Conservation (phyloP, 1,140 invertebrate genomes). For the Metaphire vulgaris region DNA sequence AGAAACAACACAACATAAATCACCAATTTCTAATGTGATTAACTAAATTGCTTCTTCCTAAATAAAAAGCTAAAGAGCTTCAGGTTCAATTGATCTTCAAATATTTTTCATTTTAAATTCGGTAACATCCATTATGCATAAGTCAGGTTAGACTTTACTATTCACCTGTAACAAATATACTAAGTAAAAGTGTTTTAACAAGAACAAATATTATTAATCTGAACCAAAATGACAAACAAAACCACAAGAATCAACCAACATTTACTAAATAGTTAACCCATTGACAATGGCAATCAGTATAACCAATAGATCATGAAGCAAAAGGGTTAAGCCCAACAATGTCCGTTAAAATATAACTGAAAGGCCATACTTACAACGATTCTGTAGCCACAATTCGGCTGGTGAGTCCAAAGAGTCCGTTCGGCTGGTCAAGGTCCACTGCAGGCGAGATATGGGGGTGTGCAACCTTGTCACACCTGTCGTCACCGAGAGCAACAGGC, state of each 20-base stretch:
- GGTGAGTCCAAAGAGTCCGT: slow-evolving; percentile 69
- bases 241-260: neutral
- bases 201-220: neutral
- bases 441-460: slow-evolving; percentile 64
- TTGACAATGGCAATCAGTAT: too few relatives aligned
- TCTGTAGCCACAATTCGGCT: slow-evolving; percentile 85
- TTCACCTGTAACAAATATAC: slow-evolving; percentile 21
- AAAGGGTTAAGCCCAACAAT: too few relatives aligned
- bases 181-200: slow-evolving; percentile 25
- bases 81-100: too few relatives aligned
- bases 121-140: too few relatives aligned
- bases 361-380: slow-evolving; percentile 69
- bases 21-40: slow-evolving; percentile 1
- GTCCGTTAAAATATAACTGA: too few relatives aligned
- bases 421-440: slow-evolving; percentile 65
- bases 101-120: too few relatives aligned
- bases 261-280: too few relatives aligned
- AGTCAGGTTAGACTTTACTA: too few relatives aligned
- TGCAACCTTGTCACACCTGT: slow-evolving; percentile 51
- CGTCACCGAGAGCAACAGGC: slow-evolving; percentile 1
- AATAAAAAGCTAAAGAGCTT: too few relatives aligned
- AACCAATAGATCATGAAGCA: too few relatives aligned
- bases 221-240: neutral
- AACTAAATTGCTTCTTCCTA: too few relatives aligned
- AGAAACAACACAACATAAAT: slow-evolving; percentile 5